These are phyloP conservation scores for Chrysocyon brachyurus DNA, from an alignment of 2,797 vertebrate species.

Conservation along the genomic window DNA sequence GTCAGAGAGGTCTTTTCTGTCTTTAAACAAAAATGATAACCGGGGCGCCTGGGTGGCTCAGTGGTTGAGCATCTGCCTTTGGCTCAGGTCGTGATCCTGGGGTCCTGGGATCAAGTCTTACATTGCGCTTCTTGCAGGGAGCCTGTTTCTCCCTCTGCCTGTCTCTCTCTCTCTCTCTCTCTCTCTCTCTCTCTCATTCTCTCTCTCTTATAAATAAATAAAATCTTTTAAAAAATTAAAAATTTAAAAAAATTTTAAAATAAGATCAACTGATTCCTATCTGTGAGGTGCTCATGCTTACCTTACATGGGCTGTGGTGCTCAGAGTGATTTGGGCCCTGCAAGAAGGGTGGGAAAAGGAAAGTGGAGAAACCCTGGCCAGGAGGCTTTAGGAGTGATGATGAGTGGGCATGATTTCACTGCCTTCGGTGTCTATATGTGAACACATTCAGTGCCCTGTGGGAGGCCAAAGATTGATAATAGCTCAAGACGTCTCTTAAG, in stretches of 20 bases:
- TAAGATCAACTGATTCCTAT: neutral
- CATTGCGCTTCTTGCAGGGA: no score
- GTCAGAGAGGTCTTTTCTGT: neutral
- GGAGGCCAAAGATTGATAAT: neutral
- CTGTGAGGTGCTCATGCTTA: rapidly evolving
- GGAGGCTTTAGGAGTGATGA: no score
- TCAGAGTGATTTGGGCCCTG: neutral
- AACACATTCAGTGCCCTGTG: neutral
- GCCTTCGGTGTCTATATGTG: neutral
- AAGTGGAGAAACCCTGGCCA: neutral
- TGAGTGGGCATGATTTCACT: rapidly evolving
- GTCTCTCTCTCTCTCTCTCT: no score
- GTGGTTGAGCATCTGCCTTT: no score
- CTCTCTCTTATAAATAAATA: no score
- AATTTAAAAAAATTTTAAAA: no score
- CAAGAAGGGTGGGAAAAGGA: neutral
- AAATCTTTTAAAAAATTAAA: no score
- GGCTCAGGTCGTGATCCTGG: no score
- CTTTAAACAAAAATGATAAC: neutral
- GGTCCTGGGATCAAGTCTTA: no score
- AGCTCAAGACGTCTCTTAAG: constrained; percentile 14
- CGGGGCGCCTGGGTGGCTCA: no score
- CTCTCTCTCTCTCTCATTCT: no score
- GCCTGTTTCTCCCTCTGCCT: no score
- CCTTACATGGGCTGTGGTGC: neutral